Percentiles rank a stretch among this genome's conserved stretches.
phyloP scores from a whole-genome alignment of 2,113 vertebrate species.

The Leptosomus discolor region DNA sequence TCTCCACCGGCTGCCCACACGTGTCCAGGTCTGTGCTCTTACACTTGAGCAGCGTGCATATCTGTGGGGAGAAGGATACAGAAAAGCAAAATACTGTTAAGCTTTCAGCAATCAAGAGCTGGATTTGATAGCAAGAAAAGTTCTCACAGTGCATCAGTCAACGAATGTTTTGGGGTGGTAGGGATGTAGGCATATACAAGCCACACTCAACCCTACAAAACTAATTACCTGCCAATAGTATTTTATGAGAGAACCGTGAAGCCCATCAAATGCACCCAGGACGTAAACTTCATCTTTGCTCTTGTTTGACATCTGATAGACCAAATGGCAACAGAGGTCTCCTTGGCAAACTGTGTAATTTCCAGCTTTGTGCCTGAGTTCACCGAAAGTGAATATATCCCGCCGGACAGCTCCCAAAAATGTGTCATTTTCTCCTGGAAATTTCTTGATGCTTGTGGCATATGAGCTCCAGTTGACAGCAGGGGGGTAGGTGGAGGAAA shows the following conservation, averaged over 20 bases:
- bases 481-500: not conserved
- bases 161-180: not conserved
- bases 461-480: constrained; percentile 49
- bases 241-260: constrained; percentile 61
- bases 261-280: constrained; percentile 67
- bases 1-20: constrained; percentile 52
- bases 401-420: constrained; percentile 47
- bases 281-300: constrained; percentile 60
- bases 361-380: constrained; percentile 39
- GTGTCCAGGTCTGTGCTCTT: not conserved
- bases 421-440: not conserved
- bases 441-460: not conserved
- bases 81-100: not conserved
- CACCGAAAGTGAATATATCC: constrained; percentile 68
- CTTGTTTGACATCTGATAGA: constrained; percentile 59
- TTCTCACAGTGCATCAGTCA: not conserved
- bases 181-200: not conserved
- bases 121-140: not conserved
- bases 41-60: constrained; percentile 74
- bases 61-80: not conserved
- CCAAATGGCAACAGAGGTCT: constrained; percentile 68
- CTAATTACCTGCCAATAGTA: constrained; percentile 72
- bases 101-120: not conserved
- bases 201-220: not conserved
- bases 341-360: constrained; percentile 71